Evolutionary conservation across 1,140 invertebrate species (phyloP).

Genomic region (Neocloeon triangulifer): DNA sequence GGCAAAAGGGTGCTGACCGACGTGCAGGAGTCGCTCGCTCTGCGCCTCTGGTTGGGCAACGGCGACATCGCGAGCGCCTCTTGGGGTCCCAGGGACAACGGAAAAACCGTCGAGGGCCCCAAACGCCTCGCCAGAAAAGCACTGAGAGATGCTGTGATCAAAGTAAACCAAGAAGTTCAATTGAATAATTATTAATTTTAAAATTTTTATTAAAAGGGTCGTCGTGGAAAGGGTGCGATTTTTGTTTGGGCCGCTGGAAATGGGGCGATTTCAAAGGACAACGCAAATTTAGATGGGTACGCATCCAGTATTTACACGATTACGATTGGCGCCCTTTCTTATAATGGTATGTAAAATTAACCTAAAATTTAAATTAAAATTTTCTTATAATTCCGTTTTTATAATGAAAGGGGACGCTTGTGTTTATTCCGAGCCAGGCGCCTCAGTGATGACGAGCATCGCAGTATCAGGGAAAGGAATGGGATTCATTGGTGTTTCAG

Average conservation of each 20-base stretch:
- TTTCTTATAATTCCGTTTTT: background rate
- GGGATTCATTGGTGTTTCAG: too few relatives aligned
- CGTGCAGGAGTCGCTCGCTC: constrained; percentile 12
- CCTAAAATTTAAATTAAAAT: background rate
- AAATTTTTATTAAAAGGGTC: constrained; percentile 18
- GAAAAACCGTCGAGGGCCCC: constrained; percentile 32
- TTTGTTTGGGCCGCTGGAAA: constrained; percentile 42
- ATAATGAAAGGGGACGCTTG: constrained; percentile 10
- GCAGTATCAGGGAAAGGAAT: constrained; percentile 27
- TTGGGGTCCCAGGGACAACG: constrained; percentile 17
- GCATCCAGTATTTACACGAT: constrained; percentile 35
- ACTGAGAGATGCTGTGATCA: constrained; percentile 23
- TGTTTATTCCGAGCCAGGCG: constrained; percentile 33
- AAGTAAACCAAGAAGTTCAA: constrained; percentile 19
- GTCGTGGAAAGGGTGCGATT: constrained; percentile 30
- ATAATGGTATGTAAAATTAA: constrained; percentile 16
- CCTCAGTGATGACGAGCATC: constrained; percentile 32
- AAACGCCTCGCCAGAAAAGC: constrained; percentile 27
- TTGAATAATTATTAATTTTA: constrained; percentile 4
- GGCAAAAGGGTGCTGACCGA: constrained; percentile 20
- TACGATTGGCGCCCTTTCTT: constrained; percentile 28
- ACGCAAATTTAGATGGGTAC: constrained; percentile 40
- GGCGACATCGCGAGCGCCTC: constrained; percentile 21
- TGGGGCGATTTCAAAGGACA: constrained; percentile 29
- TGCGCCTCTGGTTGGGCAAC: constrained; percentile 11